Conservation (phyloP, 1,140 invertebrate species). For the Vanessa tameamea region DNA sequence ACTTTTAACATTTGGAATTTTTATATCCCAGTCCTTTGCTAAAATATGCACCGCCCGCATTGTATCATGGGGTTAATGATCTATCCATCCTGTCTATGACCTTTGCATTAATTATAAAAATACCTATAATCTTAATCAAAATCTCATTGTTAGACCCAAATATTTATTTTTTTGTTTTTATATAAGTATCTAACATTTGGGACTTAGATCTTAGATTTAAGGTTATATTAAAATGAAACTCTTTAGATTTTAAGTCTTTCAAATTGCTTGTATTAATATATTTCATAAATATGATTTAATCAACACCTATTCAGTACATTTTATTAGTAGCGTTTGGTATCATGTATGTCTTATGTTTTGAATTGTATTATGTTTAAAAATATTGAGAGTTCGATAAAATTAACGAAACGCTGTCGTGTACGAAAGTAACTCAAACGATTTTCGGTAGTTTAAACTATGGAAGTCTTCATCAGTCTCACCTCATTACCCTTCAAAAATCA, state of each 20-base stretch:
- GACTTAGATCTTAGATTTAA: too few species aligned
- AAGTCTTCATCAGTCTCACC: constrained; percentile 3
- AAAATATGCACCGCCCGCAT: constrained; percentile 25
- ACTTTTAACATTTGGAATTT: constrained; percentile 17
- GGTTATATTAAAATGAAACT: too few species aligned
- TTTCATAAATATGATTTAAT: too few species aligned
- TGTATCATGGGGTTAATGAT: constrained; percentile 18
- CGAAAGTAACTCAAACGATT: neutral
- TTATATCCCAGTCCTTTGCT: neutral
- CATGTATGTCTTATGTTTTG: too few species aligned
- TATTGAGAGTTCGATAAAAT: neutral
- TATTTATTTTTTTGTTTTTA: neutral
- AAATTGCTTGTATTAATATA: too few species aligned
- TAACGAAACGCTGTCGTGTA: neutral
- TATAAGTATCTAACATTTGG: too few species aligned
- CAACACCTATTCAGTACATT: too few species aligned
- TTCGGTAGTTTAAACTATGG: neutral
- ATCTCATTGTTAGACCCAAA: neutral
- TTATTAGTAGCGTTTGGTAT: too few species aligned
- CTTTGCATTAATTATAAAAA: constrained; percentile 18
- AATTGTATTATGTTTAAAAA: too few species aligned
- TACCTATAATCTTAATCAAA: neutral
- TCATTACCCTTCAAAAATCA: constrained; percentile 20
- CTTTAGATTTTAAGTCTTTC: too few species aligned
- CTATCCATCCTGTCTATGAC: constrained; percentile 25